Evolutionary conservation across 1,140 invertebrate species (phyloP).

Genomic region (Cydia fagiglandana): DNA sequence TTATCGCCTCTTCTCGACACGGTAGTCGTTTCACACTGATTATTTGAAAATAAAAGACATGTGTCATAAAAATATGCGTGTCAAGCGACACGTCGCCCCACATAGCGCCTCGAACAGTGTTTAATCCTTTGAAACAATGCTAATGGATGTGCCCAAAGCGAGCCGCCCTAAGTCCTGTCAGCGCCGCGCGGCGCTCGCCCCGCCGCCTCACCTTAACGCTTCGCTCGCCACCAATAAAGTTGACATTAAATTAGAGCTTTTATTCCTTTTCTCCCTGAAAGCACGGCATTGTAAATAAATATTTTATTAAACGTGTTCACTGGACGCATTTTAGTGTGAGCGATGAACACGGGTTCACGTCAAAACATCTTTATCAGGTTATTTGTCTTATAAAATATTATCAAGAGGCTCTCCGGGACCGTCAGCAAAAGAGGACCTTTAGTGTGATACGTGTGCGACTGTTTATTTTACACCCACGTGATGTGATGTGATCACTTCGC

Average conservation of each 20-base stretch:
- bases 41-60: constrained; percentile 63
- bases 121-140: constrained; percentile 78
- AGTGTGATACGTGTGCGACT: constrained; percentile 73
- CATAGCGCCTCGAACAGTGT: constrained; percentile 56
- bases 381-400: constrained; percentile 80
- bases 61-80: constrained; percentile 75
- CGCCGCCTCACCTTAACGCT: constrained; percentile 69
- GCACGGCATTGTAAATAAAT: constrained; percentile 74
- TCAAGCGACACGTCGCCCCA: constrained; percentile 60
- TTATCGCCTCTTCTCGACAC: constrained; percentile 64
- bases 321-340: constrained; percentile 77
- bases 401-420: constrained; percentile 76
- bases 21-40: constrained; percentile 73
- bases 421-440: constrained; percentile 76
- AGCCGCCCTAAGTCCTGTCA: constrained; percentile 72
- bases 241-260: constrained; percentile 74
- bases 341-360: constrained; percentile 79
- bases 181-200: constrained; percentile 51
- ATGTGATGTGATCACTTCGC: constrained; percentile 72
- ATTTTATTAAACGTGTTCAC: constrained; percentile 76
- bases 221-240: constrained; percentile 72
- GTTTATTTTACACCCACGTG: constrained; percentile 76
- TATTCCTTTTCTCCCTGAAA: constrained; percentile 67
- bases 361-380: constrained; percentile 80
- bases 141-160: constrained; percentile 74